Evolutionary conservation across 2,113 vertebrate genomes (phyloP).

Genomic region (Zosterops japonicus): DNA sequence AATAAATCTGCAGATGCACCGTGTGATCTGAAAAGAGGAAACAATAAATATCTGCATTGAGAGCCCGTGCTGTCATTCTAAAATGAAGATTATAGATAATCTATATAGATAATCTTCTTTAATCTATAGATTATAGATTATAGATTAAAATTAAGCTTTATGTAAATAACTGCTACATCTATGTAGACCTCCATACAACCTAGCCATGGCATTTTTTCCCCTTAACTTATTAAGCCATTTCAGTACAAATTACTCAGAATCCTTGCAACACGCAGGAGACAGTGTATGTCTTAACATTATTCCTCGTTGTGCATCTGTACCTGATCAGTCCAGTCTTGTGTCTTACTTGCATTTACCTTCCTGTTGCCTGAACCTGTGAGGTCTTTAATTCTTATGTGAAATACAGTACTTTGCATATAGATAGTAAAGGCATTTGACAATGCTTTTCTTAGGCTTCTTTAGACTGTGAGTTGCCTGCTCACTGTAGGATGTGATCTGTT

Average conservation of each 20-base stretch:
- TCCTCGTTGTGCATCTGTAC: neutral
- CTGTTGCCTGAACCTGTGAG: neutral
- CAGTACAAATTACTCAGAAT: neutral
- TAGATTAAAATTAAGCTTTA: neutral
- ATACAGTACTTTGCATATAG: neutral
- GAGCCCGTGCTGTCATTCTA: neutral
- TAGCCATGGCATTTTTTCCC: neutral
- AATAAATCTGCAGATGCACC: neutral
- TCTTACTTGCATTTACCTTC: neutral
- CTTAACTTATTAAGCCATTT: neutral
- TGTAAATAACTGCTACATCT: neutral
- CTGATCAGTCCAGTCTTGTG: neutral
- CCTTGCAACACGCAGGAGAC: neutral
- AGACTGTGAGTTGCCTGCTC: neutral
- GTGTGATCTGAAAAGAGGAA: neutral
- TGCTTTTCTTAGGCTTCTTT: neutral
- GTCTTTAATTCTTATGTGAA: neutral
- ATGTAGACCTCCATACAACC: neutral
- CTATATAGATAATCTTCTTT: too few relatives aligned
- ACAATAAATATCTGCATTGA: neutral
- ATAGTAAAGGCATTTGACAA: neutral
- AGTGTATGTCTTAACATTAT: neutral
- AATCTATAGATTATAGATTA: neutral
- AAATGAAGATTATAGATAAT: neutral
- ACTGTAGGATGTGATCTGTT: neutral